Base-by-base conservation (phyloP, 92 coral and sea anemone genomes). In the Isaurus tuberculatus region DNA sequence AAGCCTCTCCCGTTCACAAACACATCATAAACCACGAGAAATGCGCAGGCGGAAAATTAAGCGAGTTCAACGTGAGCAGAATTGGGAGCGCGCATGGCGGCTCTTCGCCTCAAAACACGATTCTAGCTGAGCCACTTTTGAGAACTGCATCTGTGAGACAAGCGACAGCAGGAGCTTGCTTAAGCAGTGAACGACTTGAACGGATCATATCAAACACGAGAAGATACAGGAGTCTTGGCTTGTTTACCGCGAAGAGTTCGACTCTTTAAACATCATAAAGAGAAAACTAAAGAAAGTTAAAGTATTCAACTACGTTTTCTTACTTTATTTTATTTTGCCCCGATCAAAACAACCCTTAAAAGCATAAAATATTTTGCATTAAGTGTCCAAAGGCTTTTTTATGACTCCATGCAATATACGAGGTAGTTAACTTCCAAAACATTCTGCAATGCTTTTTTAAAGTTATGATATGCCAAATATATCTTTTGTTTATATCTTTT, bases 171-270 rank as follows among this genome's bases (percentile, higher is more conserved):
- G 88, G 93, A 13, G 91, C 91, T 14, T 79, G 80, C 26, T 85
- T 93, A 15, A 92, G 68, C 70, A 84, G 94, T 32, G 99, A 94
- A 53, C 92, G 93, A 72, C 95, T 96, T 30, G 98, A 86, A 15
- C 92, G 90, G 32, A 85, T 96, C 26, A 93, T 97, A 15, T 88
- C 94, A 60, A 97, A 97, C 71, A 97, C 99, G 15, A 89, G 97
- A 14, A 89, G 99, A 57, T 97, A 97, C 46, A 82, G 98, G 2
- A 97, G 99, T 73, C 83, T 97, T 40, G 99, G 99, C 4, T 91
- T 95, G 65, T 93, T 90, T 55, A 91, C 98, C 2, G 87, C 93
- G 22, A 81, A 94, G 37, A 93, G 98, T 67, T 93, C 98, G 17
- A 86, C 84, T 29, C 92, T 93, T 72, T 93, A 19, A 67, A 67